Evolutionary conservation across 2,113 vertebrate species (phyloP).

Genomic region (Cynoglossus semilaevis): DNA sequence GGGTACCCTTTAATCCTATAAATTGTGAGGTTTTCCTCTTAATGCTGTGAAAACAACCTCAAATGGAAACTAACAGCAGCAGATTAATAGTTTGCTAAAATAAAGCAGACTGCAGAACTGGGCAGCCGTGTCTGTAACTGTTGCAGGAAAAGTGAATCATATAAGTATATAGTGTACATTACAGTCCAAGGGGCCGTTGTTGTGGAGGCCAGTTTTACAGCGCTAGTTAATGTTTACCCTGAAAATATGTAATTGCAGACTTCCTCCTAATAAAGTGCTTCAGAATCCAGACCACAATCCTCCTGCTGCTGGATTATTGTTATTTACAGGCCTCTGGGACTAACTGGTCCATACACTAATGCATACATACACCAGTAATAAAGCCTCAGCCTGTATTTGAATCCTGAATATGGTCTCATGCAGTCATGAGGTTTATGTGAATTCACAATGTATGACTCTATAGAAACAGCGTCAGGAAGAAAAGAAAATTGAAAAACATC

Average conservation of each 20-base stretch:
- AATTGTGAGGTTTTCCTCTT: constrained; percentile 9
- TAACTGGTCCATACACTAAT: background rate
- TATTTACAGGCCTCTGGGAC: constrained; percentile 53
- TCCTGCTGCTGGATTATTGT: constrained; percentile 62
- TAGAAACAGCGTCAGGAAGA: too few relatives aligned
- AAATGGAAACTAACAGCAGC: constrained; percentile 3
- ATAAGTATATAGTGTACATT: constrained; percentile 1
- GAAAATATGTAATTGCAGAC: constrained; percentile 88
- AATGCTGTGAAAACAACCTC: constrained; percentile 8
- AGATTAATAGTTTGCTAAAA: constrained; percentile 32
- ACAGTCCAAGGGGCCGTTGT: constrained; percentile 32
- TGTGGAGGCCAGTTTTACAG: constrained; percentile 71
- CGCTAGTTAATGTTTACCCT: constrained; percentile 89
- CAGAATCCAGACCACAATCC: constrained; percentile 79
- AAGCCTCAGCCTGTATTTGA: too few relatives aligned
- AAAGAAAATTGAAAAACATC: too few relatives aligned
- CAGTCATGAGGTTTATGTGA: too few relatives aligned
- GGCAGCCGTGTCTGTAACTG: constrained; percentile 3
- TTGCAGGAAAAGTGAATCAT: constrained; percentile 45
- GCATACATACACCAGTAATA: too few relatives aligned
- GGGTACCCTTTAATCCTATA: constrained; percentile 8
- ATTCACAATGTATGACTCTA: too few relatives aligned
- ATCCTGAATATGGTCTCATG: too few relatives aligned
- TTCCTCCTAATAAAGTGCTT: constrained; percentile 87
- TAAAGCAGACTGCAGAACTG: constrained; percentile 17